Base-by-base conservation (phyloP, 1,140 invertebrate species). In the Drosophila repleta region DNA sequence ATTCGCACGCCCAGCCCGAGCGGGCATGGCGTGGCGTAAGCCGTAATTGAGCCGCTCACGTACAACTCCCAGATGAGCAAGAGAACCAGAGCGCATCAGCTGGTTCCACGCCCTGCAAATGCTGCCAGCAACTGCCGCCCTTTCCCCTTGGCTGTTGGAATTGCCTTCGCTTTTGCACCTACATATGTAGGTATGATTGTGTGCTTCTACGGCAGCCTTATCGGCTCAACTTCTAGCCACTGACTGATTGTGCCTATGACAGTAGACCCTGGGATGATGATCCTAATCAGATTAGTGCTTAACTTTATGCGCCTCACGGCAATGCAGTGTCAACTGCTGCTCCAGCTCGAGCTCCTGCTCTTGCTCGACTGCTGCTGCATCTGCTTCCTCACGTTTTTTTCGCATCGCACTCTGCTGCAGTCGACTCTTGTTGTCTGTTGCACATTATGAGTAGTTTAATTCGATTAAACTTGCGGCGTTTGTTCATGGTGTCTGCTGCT, bases 391-490 rank as follows among this genome's bases (percentile, higher is more conserved):
- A 17, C 13, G 39, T 17, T 43, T 41, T 41, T 43, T 43, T 17
- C 39, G 2, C 17, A 43, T 15, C 5, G 39, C 17, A 43, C 39
- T 43, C 11, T 43, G 15, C 11, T 43, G 15, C n/a, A 43, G 39
- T 17, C 15, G 63, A 45, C 60, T 64, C 58, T 73, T 74, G 81
- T 84, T 73, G 84, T 89, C 84, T 84, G 79, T 89, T 89, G 73
- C 80, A 89, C 76, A 87, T 90, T 90, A 90, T 87, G 79, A 88
- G 84, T 77, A 83, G 84, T 83, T 83, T 68, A 90, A 90, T 90
- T 90, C 81, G 89, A 90, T 90, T 90, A 90, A 85, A 87, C 78
- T 89, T 87, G 89, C 69, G 89, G 89, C 68, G 76, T 84, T 74
- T 66, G 35, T 71, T 58, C 67, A 61, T 62, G 49, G 70, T 67